Conservation (phyloP, 1,140 invertebrate species). For the Zaprionus gabonicus region DNA sequence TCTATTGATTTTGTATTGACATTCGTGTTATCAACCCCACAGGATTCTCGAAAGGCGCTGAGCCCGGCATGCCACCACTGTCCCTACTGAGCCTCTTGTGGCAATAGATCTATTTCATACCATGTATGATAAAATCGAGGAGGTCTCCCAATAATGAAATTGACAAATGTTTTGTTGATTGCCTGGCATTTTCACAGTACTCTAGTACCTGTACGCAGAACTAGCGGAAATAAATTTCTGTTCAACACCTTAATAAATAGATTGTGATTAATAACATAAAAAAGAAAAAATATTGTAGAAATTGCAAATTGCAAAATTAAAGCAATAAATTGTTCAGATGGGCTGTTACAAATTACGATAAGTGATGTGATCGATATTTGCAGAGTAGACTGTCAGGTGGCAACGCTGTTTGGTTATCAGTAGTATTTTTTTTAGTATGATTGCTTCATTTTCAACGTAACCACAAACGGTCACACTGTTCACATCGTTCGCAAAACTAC, state of each 20-base stretch:
- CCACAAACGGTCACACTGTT: conserved; percentile 10
- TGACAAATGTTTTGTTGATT: conserved; percentile 48
- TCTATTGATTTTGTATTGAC: conserved; percentile 25
- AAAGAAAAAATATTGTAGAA: background rate
- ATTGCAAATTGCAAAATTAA: background rate
- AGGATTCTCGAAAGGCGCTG: conserved; percentile 88
- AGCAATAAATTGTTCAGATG: background rate
- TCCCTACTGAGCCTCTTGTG: conserved; percentile 86
- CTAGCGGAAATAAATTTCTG: conserved; percentile 70
- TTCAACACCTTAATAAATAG: conserved; percentile 31
- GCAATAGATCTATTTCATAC: conserved; percentile 78
- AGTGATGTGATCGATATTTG: background rate
- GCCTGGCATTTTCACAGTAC: conserved; percentile 37
- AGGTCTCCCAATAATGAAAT: conserved; percentile 30
- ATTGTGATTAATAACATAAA: background rate
- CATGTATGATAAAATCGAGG: background rate
- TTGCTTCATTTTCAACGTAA: background rate
- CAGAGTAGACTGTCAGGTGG: background rate
- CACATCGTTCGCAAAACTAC: conserved; percentile 51
- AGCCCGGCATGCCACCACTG: conserved; percentile 87
- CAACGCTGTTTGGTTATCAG: conserved; percentile 6
- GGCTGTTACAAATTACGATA: background rate
- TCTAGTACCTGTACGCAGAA: conserved; percentile 46
- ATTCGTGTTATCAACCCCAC: conserved; percentile 16
- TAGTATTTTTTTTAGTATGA: conserved; percentile 18